phyloP scores from a whole-genome alignment of 2,888 invertebrate genomes.

The Agrilus mali region DNA sequence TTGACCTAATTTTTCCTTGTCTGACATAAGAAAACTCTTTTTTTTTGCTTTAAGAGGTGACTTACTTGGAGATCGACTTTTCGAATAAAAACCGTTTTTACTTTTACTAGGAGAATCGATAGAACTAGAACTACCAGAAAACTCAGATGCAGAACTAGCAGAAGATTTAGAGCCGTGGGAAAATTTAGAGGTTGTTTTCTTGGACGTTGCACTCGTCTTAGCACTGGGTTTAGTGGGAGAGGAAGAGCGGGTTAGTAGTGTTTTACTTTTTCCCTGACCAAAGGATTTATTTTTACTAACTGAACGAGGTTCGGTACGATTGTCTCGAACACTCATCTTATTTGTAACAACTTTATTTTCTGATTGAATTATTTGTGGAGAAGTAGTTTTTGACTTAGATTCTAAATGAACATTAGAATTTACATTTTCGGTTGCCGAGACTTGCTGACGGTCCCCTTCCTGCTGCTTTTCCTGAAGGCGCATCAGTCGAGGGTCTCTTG shows the following conservation, averaged over 20 bases:
- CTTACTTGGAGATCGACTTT: constrained; percentile 16
- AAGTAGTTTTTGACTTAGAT: constrained; percentile 22
- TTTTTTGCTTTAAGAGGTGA: constrained; percentile 17
- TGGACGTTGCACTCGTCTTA: constrained; percentile 16
- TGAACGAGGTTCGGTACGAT: constrained; percentile 33
- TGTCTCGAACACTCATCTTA: constrained; percentile 31
- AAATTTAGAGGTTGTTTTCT: constrained; percentile 21
- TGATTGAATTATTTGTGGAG: constrained; percentile 22
- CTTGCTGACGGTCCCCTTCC: constrained; percentile 14
- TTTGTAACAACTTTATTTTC: constrained; percentile 33
- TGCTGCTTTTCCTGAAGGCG: constrained; percentile 21
- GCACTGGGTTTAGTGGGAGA: constrained; percentile 19
- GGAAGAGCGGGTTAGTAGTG: constrained; percentile 15
- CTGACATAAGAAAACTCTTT: constrained; percentile 9
- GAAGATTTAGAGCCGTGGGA: constrained; percentile 14
- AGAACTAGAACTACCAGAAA: constrained; percentile 17
- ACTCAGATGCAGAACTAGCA: constrained; percentile 2
- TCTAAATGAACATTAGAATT: constrained; percentile 25
- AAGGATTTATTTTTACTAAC: constrained; percentile 20
- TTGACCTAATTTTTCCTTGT: constrained; percentile 4
- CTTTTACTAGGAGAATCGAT: constrained; percentile 30
- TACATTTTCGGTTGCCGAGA: constrained; percentile 10
- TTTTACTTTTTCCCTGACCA: constrained; percentile 15
- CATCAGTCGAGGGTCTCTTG: constrained; percentile 30
- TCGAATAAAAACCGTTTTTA: constrained; percentile 19